These are phyloP conservation scores for Telmatherina bonti DNA, from an alignment of 2,797 vertebrate species.

Conservation along the genomic window DNA sequence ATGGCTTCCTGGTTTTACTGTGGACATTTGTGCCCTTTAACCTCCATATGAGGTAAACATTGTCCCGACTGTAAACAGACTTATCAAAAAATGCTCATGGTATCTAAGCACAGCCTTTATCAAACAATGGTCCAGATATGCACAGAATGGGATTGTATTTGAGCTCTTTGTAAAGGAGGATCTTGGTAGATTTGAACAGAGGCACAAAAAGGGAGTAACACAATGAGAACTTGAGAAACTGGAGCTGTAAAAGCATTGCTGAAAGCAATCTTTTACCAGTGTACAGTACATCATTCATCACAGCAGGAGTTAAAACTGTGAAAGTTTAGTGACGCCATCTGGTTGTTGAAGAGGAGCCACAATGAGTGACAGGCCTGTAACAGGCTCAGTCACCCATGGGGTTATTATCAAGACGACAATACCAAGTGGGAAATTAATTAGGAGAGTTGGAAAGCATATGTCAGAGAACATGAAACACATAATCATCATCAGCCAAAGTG, in stretches of 20 bases:
- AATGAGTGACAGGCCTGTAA: neutral
- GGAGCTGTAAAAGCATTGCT: constrained; percentile 7
- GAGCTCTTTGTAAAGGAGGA: constrained; percentile 23
- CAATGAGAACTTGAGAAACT: constrained; percentile 1
- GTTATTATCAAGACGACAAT: constrained; percentile 20
- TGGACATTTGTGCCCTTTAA: constrained; percentile 25
- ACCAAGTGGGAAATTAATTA: constrained; percentile 23
- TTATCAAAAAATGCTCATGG: constrained; percentile 47
- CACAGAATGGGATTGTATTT: constrained; percentile 30
- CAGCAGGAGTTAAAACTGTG: neutral
- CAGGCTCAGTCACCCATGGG: constrained; percentile 3
- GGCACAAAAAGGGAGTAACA: constrained; percentile 25
- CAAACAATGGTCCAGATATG: constrained; percentile 64
- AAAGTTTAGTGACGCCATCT: neutral
- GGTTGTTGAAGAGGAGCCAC: neutral
- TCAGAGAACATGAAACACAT: neutral
- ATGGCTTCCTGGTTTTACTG: constrained; percentile 33
- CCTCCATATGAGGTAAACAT: constrained; percentile 42
- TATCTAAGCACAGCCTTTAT: constrained; percentile 38
- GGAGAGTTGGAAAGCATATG: neutral
- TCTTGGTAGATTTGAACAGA: constrained; percentile 34
- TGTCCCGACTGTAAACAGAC: constrained; percentile 47
- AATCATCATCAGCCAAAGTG: constrained; percentile 1
- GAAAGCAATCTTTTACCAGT: constrained; percentile 12
- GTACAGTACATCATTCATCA: constrained; percentile 5